Conservation (phyloP, 1,140 invertebrate species). For the Copidosoma floridanum region DNA sequence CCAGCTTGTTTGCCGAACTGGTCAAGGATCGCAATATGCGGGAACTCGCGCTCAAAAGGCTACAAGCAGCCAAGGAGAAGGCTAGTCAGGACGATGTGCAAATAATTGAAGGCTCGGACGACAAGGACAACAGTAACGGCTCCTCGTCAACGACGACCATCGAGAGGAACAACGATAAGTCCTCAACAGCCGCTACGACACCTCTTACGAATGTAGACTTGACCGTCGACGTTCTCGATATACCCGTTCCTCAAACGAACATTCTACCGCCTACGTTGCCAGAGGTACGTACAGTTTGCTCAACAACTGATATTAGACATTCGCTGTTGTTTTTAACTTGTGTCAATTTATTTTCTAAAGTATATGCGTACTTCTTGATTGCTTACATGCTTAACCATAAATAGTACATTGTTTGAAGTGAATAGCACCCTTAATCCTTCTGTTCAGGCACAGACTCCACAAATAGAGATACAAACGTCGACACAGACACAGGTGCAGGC, state of each 20-base stretch:
- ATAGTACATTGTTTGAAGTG: too few species aligned
- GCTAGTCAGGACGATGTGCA: slow-evolving; percentile 51
- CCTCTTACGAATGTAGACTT: slow-evolving; percentile 16
- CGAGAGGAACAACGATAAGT: slow-evolving; percentile 56
- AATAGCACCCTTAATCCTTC: too few species aligned
- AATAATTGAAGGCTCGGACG: slow-evolving; percentile 51
- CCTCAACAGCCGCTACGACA: slow-evolving; percentile 11
- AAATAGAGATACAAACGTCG: too few species aligned
- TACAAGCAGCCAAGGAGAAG: slow-evolving; percentile 60
- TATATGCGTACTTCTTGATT: too few species aligned
- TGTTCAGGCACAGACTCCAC: too few species aligned
- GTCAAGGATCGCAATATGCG: slow-evolving; percentile 81
- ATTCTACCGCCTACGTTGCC: slow-evolving; percentile 3
- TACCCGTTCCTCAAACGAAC: slow-evolving; percentile 55
- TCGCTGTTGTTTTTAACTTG: too few species aligned
- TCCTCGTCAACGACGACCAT: slow-evolving; percentile 27
- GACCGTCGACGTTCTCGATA: slow-evolving; percentile 60
- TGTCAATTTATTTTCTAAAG: too few species aligned
- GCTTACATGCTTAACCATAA: too few species aligned
- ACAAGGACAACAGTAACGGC: slow-evolving; percentile 40
- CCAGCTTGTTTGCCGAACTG: slow-evolving; percentile 83
- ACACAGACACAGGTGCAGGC: neutral
- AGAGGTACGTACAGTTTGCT: too few species aligned
- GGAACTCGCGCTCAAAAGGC: slow-evolving; percentile 68
- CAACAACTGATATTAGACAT: too few species aligned